Evolutionary conservation across 2,888 invertebrate genomes (phyloP).

Genomic region (Lithophane socia): DNA sequence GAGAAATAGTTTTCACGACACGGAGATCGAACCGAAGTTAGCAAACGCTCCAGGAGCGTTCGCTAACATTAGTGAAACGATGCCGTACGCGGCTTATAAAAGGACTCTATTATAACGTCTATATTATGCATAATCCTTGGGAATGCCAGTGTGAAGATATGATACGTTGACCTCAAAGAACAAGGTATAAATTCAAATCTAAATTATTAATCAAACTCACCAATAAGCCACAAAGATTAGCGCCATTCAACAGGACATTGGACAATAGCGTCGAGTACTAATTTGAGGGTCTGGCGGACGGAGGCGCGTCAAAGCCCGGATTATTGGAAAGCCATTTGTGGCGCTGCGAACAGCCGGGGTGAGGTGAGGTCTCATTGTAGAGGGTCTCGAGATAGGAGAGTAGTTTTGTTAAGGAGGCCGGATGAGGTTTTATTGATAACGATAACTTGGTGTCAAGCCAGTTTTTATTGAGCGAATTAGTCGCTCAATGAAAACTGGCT

Average conservation of each 20-base stretch:
- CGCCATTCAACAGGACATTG: constrained; percentile 35
- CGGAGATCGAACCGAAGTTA: not conserved
- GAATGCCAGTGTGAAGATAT: not conserved
- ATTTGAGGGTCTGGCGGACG: constrained; percentile 63
- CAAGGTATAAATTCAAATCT: not conserved
- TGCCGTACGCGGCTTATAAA: not conserved
- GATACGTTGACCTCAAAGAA: not conserved
- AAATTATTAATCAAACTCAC: constrained; percentile 16
- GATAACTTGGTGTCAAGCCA: not conserved
- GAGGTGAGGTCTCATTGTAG: constrained; percentile 45
- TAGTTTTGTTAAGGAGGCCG: not conserved
- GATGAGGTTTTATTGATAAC: not conserved
- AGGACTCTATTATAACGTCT: not conserved
- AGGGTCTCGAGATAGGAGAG: constrained; percentile 16
- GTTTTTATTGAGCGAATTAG: too few relatives aligned
- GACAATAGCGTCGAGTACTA: constrained; percentile 58
- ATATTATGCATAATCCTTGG: not conserved
- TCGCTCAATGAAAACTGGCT: too few relatives aligned
- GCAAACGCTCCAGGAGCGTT: not conserved
- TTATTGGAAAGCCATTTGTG: constrained; percentile 84
- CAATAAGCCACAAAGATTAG: constrained; percentile 39
- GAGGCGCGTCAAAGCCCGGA: constrained; percentile 72
- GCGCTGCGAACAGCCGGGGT: constrained; percentile 52
- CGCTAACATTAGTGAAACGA: not conserved
- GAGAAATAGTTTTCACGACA: not conserved